A percentile compares a stretch with the other conserved stretches of the same genome.
These are phyloP conservation scores for Papilio dardanus DNA, from an alignment of 1,140 invertebrate species.

Conservation along the genomic window DNA sequence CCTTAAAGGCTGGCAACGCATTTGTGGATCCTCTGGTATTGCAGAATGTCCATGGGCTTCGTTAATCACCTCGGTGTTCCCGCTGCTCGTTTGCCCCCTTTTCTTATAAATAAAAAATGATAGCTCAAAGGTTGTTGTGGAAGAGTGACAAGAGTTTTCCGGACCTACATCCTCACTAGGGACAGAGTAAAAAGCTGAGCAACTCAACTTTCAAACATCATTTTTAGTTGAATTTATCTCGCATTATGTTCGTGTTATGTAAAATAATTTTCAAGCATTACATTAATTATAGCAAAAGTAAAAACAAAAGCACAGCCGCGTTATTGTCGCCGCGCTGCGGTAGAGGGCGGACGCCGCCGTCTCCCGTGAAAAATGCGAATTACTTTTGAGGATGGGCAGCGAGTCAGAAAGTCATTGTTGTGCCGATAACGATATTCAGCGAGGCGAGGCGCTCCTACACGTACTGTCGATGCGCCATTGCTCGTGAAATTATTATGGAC, in stretches of 20 bases:
- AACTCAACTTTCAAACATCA: not conserved
- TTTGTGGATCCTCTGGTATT: too few species aligned
- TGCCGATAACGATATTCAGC: slow-evolving; percentile 60
- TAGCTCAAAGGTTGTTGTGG: not conserved
- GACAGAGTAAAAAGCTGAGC: too few species aligned
- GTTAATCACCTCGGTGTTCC: too few species aligned
- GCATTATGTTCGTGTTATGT: not conserved
- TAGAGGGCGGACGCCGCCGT: slow-evolving; percentile 8
- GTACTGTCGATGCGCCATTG: slow-evolving; percentile 52
- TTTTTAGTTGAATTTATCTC: not conserved
- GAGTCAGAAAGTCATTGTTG: slow-evolving; percentile 75
- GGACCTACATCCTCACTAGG: not conserved
- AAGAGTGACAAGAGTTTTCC: not conserved
- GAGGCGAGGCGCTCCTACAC: slow-evolving; percentile 47
- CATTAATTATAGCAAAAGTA: slow-evolving; percentile 6
- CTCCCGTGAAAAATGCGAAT: slow-evolving; percentile 72
- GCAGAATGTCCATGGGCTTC: too few species aligned
- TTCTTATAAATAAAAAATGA: too few species aligned
- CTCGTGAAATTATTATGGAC: slow-evolving; percentile 70
- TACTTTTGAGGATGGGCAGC: slow-evolving; percentile 75
- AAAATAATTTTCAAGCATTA: slow-evolving; percentile 3
- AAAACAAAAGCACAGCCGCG: slow-evolving; percentile 21
- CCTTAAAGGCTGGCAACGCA: too few species aligned
- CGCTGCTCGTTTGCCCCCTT: too few species aligned
- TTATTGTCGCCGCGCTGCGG: slow-evolving; percentile 1